A percentile compares a stretch with the other conserved stretches of the same genome.
Conservation (phyloP, 2,797 vertebrate species). For the Rhinophrynus dorsalis region DNA sequence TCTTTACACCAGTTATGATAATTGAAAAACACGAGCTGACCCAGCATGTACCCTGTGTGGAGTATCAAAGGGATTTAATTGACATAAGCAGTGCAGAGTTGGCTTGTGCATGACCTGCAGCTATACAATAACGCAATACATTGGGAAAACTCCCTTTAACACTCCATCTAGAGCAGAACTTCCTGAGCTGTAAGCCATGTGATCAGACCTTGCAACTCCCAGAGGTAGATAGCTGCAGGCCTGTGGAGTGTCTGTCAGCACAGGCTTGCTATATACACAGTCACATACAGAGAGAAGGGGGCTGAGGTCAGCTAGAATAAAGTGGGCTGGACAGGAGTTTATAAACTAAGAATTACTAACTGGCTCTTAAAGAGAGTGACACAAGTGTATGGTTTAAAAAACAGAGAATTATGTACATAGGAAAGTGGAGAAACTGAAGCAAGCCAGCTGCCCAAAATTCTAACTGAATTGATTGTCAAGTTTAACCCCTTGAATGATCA, state of each 20-base stretch:
- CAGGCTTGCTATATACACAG: background rate
- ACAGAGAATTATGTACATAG: background rate
- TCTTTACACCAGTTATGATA: conserved; percentile 16
- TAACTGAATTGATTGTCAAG: too few relatives aligned
- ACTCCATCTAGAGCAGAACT: conserved; percentile 24
- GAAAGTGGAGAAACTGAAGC: background rate
- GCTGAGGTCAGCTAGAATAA: conserved; percentile 7
- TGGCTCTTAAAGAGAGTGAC: conserved; percentile 21
- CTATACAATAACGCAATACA: conserved; percentile 39
- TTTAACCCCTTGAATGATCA: too few relatives aligned
- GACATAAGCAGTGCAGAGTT: conserved; percentile 33
- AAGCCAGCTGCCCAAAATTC: too few relatives aligned
- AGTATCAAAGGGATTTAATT: conserved; percentile 39
- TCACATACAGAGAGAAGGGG: background rate
- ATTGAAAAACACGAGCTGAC: conserved; percentile 43
- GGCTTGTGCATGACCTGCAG: conserved; percentile 38
- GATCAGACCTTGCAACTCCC: conserved; percentile 21
- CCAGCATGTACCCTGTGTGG: conserved; percentile 13
- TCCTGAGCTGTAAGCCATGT: conserved; percentile 34
- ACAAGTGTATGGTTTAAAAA: conserved; percentile 18
- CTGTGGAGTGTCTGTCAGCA: conserved; percentile 40
- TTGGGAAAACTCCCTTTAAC: conserved; percentile 35
- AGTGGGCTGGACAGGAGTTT: conserved; percentile 5
- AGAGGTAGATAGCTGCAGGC: conserved; percentile 14
- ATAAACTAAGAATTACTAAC: conserved; percentile 23